Conservation (phyloP, 2,888 invertebrate genomes). For the Germaria angustata region DNA sequence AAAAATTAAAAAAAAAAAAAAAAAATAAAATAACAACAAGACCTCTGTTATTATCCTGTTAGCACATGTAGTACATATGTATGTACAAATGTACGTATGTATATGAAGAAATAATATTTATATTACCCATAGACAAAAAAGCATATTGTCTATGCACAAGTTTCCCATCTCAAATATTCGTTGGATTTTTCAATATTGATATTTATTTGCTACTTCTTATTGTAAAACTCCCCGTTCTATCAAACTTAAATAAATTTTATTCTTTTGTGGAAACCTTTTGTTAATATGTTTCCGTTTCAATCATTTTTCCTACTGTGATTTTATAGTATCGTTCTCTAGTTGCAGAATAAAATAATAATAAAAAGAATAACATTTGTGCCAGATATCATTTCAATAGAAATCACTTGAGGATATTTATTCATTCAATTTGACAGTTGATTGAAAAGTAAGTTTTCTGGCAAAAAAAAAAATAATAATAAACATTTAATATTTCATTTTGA, state of each 20-base stretch:
- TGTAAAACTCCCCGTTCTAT: no score
- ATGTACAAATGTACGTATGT: no score
- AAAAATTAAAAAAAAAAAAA: no score
- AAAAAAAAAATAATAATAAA: not conserved
- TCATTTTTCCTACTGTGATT: not conserved
- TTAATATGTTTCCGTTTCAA: not conserved
- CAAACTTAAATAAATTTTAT: not conserved
- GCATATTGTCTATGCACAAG: no score
- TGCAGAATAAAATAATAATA: not conserved
- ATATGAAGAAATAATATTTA: no score
- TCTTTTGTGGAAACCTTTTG: not conserved
- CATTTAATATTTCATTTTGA: not conserved
- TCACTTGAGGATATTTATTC: conserved; percentile 52
- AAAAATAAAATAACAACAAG: no score
- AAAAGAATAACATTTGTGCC: not conserved
- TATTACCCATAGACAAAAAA: no score
- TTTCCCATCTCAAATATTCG: no score
- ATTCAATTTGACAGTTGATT: conserved; percentile 57
- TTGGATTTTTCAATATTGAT: no score
- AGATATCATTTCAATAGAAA: conserved; percentile 50
- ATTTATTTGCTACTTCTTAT: not conserved
- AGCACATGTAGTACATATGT: no score
- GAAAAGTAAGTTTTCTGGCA: conserved; percentile 37
- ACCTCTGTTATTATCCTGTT: no score
- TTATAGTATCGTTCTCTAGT: not conserved